Evolutionary conservation across 2,797 vertebrate genomes (phyloP).

Genomic region (Philypnodon macrostomus): DNA sequence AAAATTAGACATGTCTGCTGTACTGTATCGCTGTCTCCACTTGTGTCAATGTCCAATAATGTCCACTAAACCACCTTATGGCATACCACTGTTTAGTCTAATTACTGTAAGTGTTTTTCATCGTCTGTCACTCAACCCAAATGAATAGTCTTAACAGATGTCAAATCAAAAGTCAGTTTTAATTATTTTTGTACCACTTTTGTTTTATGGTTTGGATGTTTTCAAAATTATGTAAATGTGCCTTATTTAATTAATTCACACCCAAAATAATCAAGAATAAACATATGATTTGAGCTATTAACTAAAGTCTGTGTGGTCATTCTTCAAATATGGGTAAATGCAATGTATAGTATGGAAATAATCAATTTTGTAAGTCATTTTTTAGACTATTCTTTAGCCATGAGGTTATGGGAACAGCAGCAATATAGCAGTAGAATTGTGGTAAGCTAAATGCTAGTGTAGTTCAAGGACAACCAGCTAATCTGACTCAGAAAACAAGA

Average conservation of each 20-base stretch:
- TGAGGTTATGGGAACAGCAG: no score
- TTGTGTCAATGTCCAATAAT: constrained; percentile 1
- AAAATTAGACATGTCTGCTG: not conserved
- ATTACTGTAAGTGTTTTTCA: not conserved
- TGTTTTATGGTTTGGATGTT: constrained; percentile 48
- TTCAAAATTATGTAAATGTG: constrained; percentile 64
- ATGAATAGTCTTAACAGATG: not conserved
- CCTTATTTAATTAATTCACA: constrained; percentile 75
- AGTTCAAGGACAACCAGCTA: no score
- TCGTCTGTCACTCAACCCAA: not conserved
- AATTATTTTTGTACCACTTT: constrained; percentile 60
- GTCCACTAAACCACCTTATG: not conserved
- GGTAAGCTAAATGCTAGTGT: no score
- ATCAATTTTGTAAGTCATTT: no score
- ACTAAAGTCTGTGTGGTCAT: no score
- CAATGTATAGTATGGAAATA: no score
- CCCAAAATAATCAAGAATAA: constrained; percentile 54
- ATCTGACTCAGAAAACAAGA: no score
- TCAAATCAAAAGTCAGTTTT: constrained; percentile 15
- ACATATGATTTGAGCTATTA: constrained; percentile 19
- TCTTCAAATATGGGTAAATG: no score
- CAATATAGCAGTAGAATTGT: no score
- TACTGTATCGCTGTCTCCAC: constrained; percentile 1
- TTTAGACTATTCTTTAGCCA: no score
- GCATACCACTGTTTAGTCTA: not conserved